A percentile compares a stretch with the other conserved stretches of the same genome.
Conservation (phyloP, 2,888 invertebrate genomes). For the Nasonovia ribisnigri region DNA sequence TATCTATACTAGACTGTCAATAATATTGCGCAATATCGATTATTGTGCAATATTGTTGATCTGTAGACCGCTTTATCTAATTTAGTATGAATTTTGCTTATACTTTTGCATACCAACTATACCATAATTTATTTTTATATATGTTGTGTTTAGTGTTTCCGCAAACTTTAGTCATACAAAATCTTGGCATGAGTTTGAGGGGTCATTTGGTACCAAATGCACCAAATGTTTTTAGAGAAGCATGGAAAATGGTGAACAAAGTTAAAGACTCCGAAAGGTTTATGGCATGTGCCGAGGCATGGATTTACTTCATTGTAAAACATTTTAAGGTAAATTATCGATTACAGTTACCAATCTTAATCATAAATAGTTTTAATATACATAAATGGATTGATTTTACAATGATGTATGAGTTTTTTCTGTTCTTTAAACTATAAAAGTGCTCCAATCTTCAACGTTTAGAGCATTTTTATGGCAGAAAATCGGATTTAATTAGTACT, state of each 20-base stretch:
- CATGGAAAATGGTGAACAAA: constrained; percentile 77
- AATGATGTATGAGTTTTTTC: too few species aligned
- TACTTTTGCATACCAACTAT: background rate
- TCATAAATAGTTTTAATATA: background rate
- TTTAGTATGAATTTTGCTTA: background rate
- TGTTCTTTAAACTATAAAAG: background rate
- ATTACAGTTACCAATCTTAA: background rate
- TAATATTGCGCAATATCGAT: too few species aligned
- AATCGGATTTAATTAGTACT: background rate
- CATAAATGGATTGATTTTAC: too few species aligned
- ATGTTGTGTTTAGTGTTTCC: constrained; percentile 73
- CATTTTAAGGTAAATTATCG: constrained; percentile 81
- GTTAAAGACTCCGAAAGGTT: constrained; percentile 80
- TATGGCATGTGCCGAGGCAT: constrained; percentile 87
- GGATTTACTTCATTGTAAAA: constrained; percentile 89
- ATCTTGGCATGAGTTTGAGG: constrained; percentile 78
- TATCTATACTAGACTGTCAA: too few species aligned
- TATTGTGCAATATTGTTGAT: too few species aligned
- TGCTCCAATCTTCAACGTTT: background rate
- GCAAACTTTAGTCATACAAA: constrained; percentile 77
- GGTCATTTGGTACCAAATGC: constrained; percentile 76
- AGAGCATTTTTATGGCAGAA: background rate
- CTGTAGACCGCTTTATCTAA: too few species aligned
- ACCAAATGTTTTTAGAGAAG: constrained; percentile 74
- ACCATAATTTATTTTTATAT: background rate